A percentile compares a stretch with the other conserved stretches of the same genome.
phyloP scores from a whole-genome alignment of 2,888 invertebrate genomes.

The Melanophora roralis region DNA sequence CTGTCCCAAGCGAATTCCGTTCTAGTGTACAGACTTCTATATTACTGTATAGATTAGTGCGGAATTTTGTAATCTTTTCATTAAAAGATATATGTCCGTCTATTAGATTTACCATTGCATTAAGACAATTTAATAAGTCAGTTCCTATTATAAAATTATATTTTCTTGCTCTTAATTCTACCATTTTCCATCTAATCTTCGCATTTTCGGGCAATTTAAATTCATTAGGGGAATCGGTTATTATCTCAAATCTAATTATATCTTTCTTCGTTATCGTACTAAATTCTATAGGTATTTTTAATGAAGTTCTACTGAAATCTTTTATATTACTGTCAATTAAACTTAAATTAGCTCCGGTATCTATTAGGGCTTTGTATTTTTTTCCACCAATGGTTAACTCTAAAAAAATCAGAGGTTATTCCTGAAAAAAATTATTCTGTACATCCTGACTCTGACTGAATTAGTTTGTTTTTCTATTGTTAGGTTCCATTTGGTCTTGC shows the following conservation, averaged over 20 bases:
- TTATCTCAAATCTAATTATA: background rate
- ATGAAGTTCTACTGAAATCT: background rate
- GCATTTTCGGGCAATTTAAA: background rate
- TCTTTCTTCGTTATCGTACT: background rate
- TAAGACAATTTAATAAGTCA: slow-evolving; percentile 27
- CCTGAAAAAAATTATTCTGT: slow-evolving; percentile 30
- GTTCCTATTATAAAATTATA: slow-evolving; percentile 13
- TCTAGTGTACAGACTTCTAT: slow-evolving; percentile 4
- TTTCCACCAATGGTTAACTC: slow-evolving; percentile 16
- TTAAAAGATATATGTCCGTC: slow-evolving; percentile 27
- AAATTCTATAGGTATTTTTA: background rate
- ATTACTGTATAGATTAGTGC: slow-evolving; percentile 1
- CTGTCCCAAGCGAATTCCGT: background rate
- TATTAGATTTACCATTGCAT: slow-evolving; percentile 33
- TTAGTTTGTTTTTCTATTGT: background rate
- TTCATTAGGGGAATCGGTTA: background rate
- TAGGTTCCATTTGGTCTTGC: no score
- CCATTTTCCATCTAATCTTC: slow-evolving; percentile 6
- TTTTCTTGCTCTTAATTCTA: background rate
- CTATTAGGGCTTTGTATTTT: slow-evolving; percentile 34
- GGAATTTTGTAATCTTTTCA: background rate
- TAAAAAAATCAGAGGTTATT: slow-evolving; percentile 27
- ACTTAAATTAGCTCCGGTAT: slow-evolving; percentile 18
- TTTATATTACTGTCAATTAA: slow-evolving; percentile 1
- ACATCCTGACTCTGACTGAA: slow-evolving; percentile 9